phyloP scores from a whole-genome alignment of 2,888 invertebrate species.

The Drosophila kambysellisi region DNA sequence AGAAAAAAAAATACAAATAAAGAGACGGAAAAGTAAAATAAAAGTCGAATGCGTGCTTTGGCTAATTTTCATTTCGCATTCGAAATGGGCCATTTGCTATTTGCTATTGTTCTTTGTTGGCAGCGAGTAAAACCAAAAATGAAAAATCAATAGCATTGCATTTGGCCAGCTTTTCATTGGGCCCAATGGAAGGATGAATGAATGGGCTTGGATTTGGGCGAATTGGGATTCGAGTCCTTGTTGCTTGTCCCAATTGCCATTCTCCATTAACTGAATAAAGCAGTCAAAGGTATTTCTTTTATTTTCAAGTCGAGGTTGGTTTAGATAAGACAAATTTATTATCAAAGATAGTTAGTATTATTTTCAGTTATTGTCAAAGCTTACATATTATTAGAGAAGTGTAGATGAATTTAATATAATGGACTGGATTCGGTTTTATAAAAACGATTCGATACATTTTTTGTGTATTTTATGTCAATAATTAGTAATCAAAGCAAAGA shows the following conservation, averaged over 20 bases:
- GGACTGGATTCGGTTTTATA: neutral
- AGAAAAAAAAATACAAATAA: neutral
- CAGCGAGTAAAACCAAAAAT: slow-evolving; percentile 66
- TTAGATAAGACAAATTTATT: neutral
- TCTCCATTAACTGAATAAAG: slow-evolving; percentile 36
- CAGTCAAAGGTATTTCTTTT: neutral
- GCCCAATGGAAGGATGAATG: neutral
- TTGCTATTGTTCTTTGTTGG: slow-evolving; percentile 40
- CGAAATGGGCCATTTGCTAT: slow-evolving; percentile 30
- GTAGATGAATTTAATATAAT: neutral
- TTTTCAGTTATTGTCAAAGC: neutral
- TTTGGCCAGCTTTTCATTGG: slow-evolving; percentile 57
- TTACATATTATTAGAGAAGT: neutral
- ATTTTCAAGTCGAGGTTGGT: neutral
- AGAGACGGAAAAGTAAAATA: neutral
- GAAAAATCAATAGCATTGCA: slow-evolving; percentile 79
- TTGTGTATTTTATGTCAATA: neutral
- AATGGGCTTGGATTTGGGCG: slow-evolving; percentile 4
- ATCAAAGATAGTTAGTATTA: neutral
- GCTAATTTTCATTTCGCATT: slow-evolving; percentile 69
- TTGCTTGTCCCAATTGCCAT: slow-evolving; percentile 30
- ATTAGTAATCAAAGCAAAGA: neutral
- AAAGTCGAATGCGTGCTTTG: slow-evolving; percentile 60
- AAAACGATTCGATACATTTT: neutral
- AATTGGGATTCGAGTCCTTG: slow-evolving; percentile 14